Base-by-base conservation (phyloP, 2,797 vertebrate species). In the Mastacembelus armatus region DNA sequence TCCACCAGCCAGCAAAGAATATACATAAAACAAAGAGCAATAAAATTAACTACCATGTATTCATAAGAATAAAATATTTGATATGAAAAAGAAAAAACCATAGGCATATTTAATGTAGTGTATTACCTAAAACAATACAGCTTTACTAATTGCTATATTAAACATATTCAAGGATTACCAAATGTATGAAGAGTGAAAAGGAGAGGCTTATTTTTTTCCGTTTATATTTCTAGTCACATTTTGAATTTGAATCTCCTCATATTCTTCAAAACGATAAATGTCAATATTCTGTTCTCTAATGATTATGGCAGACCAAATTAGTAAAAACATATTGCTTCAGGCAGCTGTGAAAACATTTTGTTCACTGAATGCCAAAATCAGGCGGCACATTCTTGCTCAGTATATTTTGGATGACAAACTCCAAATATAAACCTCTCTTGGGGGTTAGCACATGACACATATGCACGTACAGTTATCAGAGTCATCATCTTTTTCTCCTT, bases 291-390 rank as follows among this genome's bases (percentile, higher is more conserved):
- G n/a, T n/a, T 32, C 3, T 9, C 32, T 5, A 16, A 36, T 14
- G 33, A 74, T 52, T 52, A 57, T 19, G 40, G 45, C 38, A 15
- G 50, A 84, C n/a, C n/a, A n/a, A n/a, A n/a, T n/a, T n/a, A n/a
- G n/a, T n/a, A n/a, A n/a, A n/a, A 65, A 70, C 69, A 81, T 84
- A 85, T 78, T 75, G 74, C 83, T 54, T 60, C 52, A 73, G 80
- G 80, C 77, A 81, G 81, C 83, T 78, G 78, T 80, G 85, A 83
- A 88, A 86, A 81, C 58, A 62, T 57, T 52, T 26, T 47, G 30
- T 66, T 71, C 51, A 44, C 42, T 38, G 45, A 74, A 74, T 79
- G 66, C 78, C 71, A 85, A 82, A 82, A 68, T 80, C 61, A 50
- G 50, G 47, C 79, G 42, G 44, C 70, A 50, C 83, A 80, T 75